These are phyloP conservation scores for Paraescarpia echinospica DNA, from an alignment of 1,140 invertebrate genomes.

Conservation along the genomic window DNA sequence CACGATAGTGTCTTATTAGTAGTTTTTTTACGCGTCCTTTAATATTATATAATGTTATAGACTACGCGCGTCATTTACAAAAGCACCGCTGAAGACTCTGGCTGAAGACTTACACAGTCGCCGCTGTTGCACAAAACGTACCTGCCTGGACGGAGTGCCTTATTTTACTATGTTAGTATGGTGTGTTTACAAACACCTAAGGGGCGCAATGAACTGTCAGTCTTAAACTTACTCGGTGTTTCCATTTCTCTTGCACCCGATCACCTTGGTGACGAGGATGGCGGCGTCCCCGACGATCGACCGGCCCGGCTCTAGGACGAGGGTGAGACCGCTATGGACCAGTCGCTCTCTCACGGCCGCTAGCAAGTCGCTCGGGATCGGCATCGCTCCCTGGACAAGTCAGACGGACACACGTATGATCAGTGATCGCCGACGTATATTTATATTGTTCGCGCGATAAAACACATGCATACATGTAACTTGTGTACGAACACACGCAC, in stretches of 20 bases:
- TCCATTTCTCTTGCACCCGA: slow-evolving; percentile 42
- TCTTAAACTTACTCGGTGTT: slow-evolving; percentile 34
- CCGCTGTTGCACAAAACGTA: too few relatives aligned
- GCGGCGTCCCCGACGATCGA: slow-evolving; percentile 56
- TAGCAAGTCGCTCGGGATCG: slow-evolving; percentile 34
- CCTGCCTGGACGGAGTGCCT: too few relatives aligned
- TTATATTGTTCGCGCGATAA: not conserved
- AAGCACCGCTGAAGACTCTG: too few relatives aligned
- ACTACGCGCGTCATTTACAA: too few relatives aligned
- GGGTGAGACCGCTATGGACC: slow-evolving; percentile 38
- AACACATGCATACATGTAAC: not conserved
- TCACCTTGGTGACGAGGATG: slow-evolving; percentile 42
- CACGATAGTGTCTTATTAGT: too few relatives aligned
- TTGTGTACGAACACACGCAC: not conserved
- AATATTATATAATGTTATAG: too few relatives aligned
- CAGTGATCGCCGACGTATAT: not conserved
- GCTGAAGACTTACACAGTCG: too few relatives aligned
- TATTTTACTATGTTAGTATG: too few relatives aligned
- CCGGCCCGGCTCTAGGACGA: slow-evolving; percentile 58
- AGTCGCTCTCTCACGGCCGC: slow-evolving; percentile 33
- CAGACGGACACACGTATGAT: not conserved
- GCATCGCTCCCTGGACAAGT: slow-evolving; percentile 15
- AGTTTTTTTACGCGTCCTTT: too few relatives aligned
- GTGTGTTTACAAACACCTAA: too few relatives aligned
- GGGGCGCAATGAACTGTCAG: not conserved